phyloP scores from a whole-genome alignment of 2,888 invertebrate species.

The Sinopyrophorus schimmeli region DNA sequence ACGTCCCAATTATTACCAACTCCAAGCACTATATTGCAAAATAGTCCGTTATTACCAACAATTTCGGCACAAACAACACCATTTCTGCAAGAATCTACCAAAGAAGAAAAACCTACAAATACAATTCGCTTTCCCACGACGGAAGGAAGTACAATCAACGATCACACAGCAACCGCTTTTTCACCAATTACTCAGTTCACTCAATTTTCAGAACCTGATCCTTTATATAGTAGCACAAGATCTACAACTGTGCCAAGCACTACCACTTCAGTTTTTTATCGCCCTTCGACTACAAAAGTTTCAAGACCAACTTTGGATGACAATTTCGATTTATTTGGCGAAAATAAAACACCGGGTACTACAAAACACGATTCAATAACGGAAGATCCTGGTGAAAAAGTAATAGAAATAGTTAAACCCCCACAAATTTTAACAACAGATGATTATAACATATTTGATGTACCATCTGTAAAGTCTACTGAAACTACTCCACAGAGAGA shows the following conservation, averaged over 20 bases:
- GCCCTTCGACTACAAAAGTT: too few species aligned
- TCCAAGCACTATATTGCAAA: conserved; percentile 53
- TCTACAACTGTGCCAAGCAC: conserved; percentile 21
- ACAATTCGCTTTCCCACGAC: conserved; percentile 4
- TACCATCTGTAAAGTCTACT: too few species aligned
- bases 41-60: conserved; percentile 11
- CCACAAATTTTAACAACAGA: too few species aligned
- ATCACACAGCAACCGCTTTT: conserved; percentile 43
- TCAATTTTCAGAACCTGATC: conserved; percentile 59
- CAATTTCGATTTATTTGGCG: too few species aligned
- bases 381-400: too few species aligned
- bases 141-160: conserved; percentile 6
- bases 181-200: conserved; percentile 36
- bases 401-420: too few species aligned
- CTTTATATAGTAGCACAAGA: conserved; percentile 48
- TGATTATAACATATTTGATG: too few species aligned
- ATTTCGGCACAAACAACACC: conserved; percentile 30
- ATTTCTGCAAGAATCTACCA: conserved; percentile 47
- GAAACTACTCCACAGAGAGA: too few species aligned
- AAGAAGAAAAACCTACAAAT: background rate
- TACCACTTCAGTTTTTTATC: background rate
- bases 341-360: too few species aligned
- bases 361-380: too few species aligned
- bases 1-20: too few species aligned
- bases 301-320: too few species aligned